Base-by-base conservation (phyloP, 2,113 vertebrate species). In the Marmota monax region DNA sequence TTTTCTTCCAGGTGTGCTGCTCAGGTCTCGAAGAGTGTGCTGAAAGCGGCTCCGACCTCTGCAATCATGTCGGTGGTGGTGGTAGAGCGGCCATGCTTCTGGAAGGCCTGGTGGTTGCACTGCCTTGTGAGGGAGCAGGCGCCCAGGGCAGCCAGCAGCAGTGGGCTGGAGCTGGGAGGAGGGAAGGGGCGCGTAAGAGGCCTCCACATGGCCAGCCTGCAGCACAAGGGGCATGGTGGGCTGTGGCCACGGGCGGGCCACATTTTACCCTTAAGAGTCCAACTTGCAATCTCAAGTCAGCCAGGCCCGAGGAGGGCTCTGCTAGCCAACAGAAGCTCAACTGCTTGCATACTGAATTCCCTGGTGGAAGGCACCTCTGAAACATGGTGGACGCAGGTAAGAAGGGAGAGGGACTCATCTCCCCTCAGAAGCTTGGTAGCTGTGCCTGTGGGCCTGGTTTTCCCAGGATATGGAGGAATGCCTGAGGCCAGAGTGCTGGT, bases 51-150 rank as follows among this genome's bases (percentile, higher is more conserved):
- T 82, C 99, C 99, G 5, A 99, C 98, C 98, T 99, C 99, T 70
- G 99, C 98, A 96, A 99, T 99, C 99, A 99, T 99, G 98, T 99
- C 99, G 0, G 99, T 98, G 87, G 99, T 99, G 89, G 99, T 99
- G 98, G 99, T 99, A 94, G 99, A 99, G 32, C 99, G 99, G 96
- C 99, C 99, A 0, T 99, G 98, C 97, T 98, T 99, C 96, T 99
- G 99, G 97, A 99, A 99, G 86, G 99, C 99, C 97, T 99, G 99
- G 86, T 95, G 98, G 98, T 99, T 99, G 88, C 99, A 99, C 96
- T 99, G 99, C 92, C 99, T 98, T 0, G 99, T 99, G 0, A 99
- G 99, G 1, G 99, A 98, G 73, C 99, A 99, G 8, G 99, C 99
- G 5, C 99, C 99, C 34, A 99, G 99, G 0, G 99, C 99, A 32